Evolutionary conservation across 2,888 invertebrate species (phyloP), one percentile per base, ranked within the genome.

Genomic region (Ashinkailepas kermadecensis): DNA sequence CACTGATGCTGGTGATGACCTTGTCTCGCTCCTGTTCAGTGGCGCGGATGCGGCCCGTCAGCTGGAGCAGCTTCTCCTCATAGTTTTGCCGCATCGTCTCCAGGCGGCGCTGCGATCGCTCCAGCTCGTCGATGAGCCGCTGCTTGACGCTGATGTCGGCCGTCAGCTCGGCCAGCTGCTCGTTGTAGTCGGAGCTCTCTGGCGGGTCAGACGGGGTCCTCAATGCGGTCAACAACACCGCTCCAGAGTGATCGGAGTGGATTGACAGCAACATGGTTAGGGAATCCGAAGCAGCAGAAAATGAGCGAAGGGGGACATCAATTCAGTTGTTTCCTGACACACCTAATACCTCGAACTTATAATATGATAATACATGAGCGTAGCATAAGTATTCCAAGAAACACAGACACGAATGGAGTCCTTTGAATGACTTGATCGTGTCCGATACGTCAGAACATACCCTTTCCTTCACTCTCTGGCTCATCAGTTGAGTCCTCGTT

Each of bases 81-180:
- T 98, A 99, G 87, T 97, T 96, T 84, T 92, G 91, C 82, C 93
- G 91, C 90, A 98, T 92, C 0, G 93, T 91, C 81, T 94, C 92
- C 86, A 98, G 90, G 80, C 96, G 90, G 81, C 94, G 91, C 87
- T 98, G 96, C 0, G 95, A 95, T 82, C 93, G 89, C 87, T 99
- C 98, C 84, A 99, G 88, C 86, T 98, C 96, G 86, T 96, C 96
- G 84, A 99, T 97, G 78, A 99, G 89, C 82, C 95, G 93, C 85
- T 97, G 94, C 87, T 99, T 99, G 81, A 97, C 94, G 86, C 95
- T 95, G 84, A 99, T 98, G 88, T 98, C 96, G 80, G 94, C 94
- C 82, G 95, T 96, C 25, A 99, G 89, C 15, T 94, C 93, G 21
- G 95, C 94, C 83, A 99, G 89, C 87, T 97, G 95, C 59, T 94